Conservation (phyloP, 2,888 invertebrate species). For the Sphaerophoria rueppellii region DNA sequence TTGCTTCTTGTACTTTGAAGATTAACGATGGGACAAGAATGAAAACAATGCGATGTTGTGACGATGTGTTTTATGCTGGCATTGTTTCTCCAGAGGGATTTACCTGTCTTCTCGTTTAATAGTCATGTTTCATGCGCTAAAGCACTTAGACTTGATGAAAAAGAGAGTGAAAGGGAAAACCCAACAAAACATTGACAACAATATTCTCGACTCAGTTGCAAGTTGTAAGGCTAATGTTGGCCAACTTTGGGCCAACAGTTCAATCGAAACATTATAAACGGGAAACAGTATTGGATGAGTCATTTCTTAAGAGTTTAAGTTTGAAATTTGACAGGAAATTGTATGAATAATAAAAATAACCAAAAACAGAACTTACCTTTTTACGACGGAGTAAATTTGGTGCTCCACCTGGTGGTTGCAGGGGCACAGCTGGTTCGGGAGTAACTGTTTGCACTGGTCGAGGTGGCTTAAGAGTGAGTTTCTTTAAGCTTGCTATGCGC, state of each 20-base stretch:
- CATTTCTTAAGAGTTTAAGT: neutral
- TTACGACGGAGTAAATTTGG: constrained; percentile 81
- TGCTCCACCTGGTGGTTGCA: constrained; percentile 85
- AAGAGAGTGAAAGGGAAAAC: constrained; percentile 23
- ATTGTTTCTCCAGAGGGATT: constrained; percentile 46
- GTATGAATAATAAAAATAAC: neutral
- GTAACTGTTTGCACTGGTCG: constrained; percentile 91
- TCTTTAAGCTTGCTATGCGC: constrained; percentile 88
- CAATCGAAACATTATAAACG: neutral
- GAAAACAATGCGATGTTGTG: constrained; percentile 32
- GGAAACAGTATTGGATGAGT: constrained; percentile 10
- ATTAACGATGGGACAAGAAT: constrained; percentile 57
- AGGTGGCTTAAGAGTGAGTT: constrained; percentile 87
- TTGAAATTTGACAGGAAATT: neutral
- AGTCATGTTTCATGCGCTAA: neutral
- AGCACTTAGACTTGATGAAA: neutral
- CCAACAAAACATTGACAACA: neutral
- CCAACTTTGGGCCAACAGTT: constrained; percentile 30
- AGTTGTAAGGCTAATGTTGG: neutral
- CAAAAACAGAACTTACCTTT: constrained; percentile 78
- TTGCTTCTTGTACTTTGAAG: constrained; percentile 13
- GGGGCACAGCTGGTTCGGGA: constrained; percentile 87
- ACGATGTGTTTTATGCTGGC: constrained; percentile 43
- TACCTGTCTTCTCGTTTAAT: constrained; percentile 23
- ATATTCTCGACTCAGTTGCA: neutral